Evolutionary conservation across 2,797 vertebrate species (phyloP).

Genomic region (Jordanella pulchra): DNA sequence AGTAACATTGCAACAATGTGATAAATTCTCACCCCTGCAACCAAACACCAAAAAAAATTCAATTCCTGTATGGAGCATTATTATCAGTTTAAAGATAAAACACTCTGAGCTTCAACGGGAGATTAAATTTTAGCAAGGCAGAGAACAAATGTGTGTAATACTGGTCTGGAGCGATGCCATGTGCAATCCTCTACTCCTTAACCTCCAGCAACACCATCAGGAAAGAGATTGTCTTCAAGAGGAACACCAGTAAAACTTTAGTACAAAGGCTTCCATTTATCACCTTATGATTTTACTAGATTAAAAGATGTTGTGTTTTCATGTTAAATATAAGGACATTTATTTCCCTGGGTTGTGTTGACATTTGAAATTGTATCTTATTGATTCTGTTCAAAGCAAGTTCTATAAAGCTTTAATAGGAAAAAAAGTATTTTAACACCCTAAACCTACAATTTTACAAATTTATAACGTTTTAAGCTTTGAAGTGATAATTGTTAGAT

Average conservation of each 20-base stretch:
- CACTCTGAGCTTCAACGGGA: conserved; percentile 26
- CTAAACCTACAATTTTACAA: neutral
- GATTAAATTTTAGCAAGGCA: conserved; percentile 38
- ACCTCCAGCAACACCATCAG: conserved; percentile 10
- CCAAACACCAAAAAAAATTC: conserved; percentile 28
- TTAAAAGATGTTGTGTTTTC: neutral
- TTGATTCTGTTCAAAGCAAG: neutral
- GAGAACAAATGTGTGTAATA: conserved; percentile 45
- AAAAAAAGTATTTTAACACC: neutral
- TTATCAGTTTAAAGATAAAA: conserved; percentile 48
- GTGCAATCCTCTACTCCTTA: conserved; percentile 15
- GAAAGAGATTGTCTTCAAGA: conserved; percentile 5
- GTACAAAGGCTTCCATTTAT: neutral
- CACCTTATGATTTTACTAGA: neutral
- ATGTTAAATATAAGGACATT: neutral
- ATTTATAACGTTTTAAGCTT: neutral
- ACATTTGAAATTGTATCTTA: neutral
- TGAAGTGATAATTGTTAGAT: neutral
- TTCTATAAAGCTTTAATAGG: neutral
- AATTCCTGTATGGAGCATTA: conserved; percentile 29
- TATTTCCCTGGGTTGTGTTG: neutral
- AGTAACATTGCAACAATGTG: neutral
- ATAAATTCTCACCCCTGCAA: conserved; percentile 28
- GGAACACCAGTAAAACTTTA: neutral
- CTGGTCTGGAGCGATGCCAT: conserved; percentile 19